Evolutionary conservation across 1,140 invertebrate genomes (phyloP), one percentile per base, ranked within the genome.

Genomic region (Lithobius niger): DNA sequence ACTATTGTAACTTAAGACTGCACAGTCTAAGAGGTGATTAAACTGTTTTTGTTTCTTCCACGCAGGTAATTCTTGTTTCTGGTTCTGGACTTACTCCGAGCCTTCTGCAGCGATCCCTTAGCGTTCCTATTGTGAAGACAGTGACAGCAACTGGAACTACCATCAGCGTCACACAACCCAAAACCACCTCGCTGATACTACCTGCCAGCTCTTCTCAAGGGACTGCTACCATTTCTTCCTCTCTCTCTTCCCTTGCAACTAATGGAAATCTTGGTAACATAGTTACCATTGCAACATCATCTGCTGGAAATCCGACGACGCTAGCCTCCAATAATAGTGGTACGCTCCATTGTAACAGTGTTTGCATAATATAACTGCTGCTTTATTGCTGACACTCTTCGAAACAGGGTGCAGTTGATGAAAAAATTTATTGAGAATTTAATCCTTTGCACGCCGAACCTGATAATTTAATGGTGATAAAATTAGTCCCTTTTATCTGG

Each of bases 41-140:
- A 10, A 36, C 6, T 36, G 6, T 36, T 36, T 36, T 6, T 13
- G 28, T 52, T 36, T 13, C 6, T 19, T 6, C n/a, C n/a, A n/a
- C n/a, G 16, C 6, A 54, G 53, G 53, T 54, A 3, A 45, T 54
- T 27, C 28, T 54, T 13, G 53, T 54, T 3, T 54, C 53, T 26
- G 24, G 53, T 51, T 54, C 53, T 19, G 10, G 6, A 25, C 26
- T 54, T 4, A 10, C 36, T n/a, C 22, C 53, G 21, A 54, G 53
- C 21, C 19, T 54, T 18, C 25, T 54, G 6, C 53, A 54, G 25
- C 53, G 53, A 2, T 36, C 51, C 10, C 4, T 52, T 6, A 42
- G 19, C 25, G 53, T 54, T 26, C 53, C 53, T 3, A 54, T 54
- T 19, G 53, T 54, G 16, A 43, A 47, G 25, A 54, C 53, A 3